Percentiles rank a stretch among this genome's conserved stretches.
Evolutionary conservation across 1,140 invertebrate genomes (phyloP).

Genomic region (Akabosia matsudoensis): DNA sequence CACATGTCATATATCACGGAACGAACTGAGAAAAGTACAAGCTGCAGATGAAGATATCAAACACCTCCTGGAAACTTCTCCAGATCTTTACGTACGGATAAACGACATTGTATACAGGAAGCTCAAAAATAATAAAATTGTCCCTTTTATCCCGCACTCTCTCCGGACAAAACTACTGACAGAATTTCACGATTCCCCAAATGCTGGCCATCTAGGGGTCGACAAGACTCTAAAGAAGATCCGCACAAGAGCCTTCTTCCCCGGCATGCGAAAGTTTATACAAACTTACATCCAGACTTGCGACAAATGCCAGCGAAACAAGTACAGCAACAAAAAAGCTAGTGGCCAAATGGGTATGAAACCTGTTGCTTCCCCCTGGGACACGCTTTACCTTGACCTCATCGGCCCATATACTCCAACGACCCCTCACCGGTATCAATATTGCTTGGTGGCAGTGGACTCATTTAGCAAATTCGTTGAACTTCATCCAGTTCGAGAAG

Average conservation of each 20-base stretch:
- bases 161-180: not conserved
- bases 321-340: constrained; percentile 14
- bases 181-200: constrained; percentile 8
- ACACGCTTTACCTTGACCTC: constrained; percentile 56
- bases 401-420: constrained; percentile 51
- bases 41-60: not conserved
- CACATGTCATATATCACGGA: not conserved
- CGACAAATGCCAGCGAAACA: constrained; percentile 20
- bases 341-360: constrained; percentile 9
- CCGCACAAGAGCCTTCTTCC: not conserved
- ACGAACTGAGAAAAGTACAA: not conserved
- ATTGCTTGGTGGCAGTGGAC: constrained; percentile 54
- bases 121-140: not conserved
- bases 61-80: not conserved
- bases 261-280: not conserved
- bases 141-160: constrained; percentile 14
- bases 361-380: constrained; percentile 47
- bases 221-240: not conserved
- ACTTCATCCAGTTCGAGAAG: constrained; percentile 52
- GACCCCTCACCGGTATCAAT: constrained; percentile 47
- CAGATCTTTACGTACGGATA: not conserved
- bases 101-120: not conserved
- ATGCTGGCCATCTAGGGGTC: constrained; percentile 7
- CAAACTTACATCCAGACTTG: constrained; percentile 22
- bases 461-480: constrained; percentile 54